Evolutionary conservation across 30 jellyfish, hydroid and myxozoan genomes (phyloP), one percentile per base, ranked within the genome.

Genomic region (Hydractinia echinata): DNA sequence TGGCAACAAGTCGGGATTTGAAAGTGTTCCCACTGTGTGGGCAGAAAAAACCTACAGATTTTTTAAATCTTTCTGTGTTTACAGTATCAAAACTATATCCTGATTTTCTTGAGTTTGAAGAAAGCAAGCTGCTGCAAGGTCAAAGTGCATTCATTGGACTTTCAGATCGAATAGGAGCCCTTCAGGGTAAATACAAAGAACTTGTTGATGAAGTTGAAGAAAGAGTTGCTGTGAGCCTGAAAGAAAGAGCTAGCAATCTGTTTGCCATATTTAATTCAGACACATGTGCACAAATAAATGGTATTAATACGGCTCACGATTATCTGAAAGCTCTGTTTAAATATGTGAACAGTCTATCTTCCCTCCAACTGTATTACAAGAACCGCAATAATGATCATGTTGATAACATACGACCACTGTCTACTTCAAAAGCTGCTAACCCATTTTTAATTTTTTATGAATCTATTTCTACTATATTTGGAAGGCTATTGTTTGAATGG

Each of bases 381-480:
- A 79, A 84, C 11, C 78, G 83, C 16, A 66, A 83, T 14, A 54
- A 68, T 44, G 83, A 81, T 7, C 85, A 93, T 61, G 67, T 87
- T 4, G 84, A 56, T 13, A 53, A 62, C 56, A 8, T n/a, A 19
- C 56, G 83, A 16, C 86, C 83, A 39, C 53, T 83, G 72, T 76
- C 89, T 14, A 78, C 55, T 16, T 58, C 84, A 53, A 83, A 87
- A 66, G 95, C 96, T 5, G 83, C 69, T 13, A 87, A 92, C 60
- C 99, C 99, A 13, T 93, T 87, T 82, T 81, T 83, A 20, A 94
- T 93, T 8, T 86, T 93, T n/a, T 70, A 87, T 54, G 94, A 93
- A 55, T 88, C 85, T 16, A 93, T 93, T 21, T 56, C 89, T 19
- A 90, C 52, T 10, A 93, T 82, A 10, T 80, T 93, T 77, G 95